phyloP scores from a whole-genome alignment of 1,140 invertebrate genomes.

The Wiebesia pumilae region DNA sequence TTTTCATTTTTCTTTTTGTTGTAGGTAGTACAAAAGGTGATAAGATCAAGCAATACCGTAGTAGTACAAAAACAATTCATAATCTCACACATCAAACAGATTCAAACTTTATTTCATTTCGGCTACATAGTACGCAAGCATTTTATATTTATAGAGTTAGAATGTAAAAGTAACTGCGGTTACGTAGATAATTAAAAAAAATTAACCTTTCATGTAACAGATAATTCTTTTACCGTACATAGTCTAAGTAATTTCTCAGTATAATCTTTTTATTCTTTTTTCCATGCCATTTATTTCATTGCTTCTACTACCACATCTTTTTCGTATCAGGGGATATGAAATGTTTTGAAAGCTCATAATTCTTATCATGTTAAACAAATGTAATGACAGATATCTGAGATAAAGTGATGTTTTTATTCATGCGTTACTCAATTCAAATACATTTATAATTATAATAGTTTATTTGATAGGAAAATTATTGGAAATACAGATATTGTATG shows the following conservation, averaged over 20 bases:
- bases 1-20: no score
- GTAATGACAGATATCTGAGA: neutral
- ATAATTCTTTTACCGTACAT: neutral
- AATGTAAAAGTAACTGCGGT: slow-evolving; percentile 51
- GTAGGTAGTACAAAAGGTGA: slow-evolving; percentile 13
- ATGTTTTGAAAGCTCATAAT: neutral
- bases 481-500: no score
- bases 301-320: neutral
- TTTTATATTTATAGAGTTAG: neutral
- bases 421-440: no score
- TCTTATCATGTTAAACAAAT: neutral
- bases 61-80: slow-evolving; percentile 52
- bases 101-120: slow-evolving; percentile 50
- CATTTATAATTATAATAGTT: no score
- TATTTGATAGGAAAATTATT: no score
- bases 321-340: neutral
- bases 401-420: neutral
- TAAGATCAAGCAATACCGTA: slow-evolving; percentile 59
- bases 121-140: neutral
- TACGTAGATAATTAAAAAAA: slow-evolving; percentile 48
- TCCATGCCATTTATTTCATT: neutral
- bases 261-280: neutral
- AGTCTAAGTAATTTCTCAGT: neutral
- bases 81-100: slow-evolving; percentile 61
- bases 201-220: neutral